These are phyloP conservation scores for Empis livida DNA, from an alignment of 2,888 invertebrate genomes.

Conservation along the genomic window DNA sequence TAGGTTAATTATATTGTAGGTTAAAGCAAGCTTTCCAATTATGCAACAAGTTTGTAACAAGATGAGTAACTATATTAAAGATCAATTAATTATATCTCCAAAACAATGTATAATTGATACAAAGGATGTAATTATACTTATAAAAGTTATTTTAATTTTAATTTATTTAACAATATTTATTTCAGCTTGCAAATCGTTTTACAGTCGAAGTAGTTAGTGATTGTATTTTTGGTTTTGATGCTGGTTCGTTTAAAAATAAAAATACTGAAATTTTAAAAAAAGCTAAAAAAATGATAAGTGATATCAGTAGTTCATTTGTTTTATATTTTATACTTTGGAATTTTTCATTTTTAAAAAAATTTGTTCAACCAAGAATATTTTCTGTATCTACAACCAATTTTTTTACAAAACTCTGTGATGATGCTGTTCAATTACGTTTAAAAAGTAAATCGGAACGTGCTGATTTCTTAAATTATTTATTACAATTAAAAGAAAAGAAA, in stretches of 20 bases:
- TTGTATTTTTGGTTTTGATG: constrained; percentile 37
- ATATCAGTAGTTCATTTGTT: constrained; percentile 10
- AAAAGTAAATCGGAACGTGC: constrained; percentile 19
- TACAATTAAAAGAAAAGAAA: constrained; percentile 24
- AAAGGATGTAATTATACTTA: constrained; percentile 28
- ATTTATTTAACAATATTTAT: background rate
- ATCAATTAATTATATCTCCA: constrained; percentile 17
- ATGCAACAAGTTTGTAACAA: constrained; percentile 34
- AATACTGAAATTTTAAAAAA: constrained; percentile 22
- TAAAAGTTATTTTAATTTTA: background rate
- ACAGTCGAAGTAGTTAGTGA: constrained; percentile 37
- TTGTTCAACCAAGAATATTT: constrained; percentile 21
- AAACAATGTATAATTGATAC: constrained; percentile 30
- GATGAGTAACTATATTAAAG: constrained; percentile 33
- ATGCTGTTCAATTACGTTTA: constrained; percentile 19
- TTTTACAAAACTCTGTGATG: constrained; percentile 21
- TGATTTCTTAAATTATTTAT: constrained; percentile 29
- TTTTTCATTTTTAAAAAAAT: constrained; percentile 9
- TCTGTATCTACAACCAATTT: constrained; percentile 44
- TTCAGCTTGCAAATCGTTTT: constrained; percentile 27
- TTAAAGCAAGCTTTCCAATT: constrained; percentile 38
- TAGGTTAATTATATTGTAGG: constrained; percentile 12
- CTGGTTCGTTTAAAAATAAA: constrained; percentile 28
- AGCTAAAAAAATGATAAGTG: constrained; percentile 22
- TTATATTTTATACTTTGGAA: too few species aligned